Evolutionary conservation across 1,140 invertebrate genomes (phyloP).

Genomic region (Danaus plexippus): DNA sequence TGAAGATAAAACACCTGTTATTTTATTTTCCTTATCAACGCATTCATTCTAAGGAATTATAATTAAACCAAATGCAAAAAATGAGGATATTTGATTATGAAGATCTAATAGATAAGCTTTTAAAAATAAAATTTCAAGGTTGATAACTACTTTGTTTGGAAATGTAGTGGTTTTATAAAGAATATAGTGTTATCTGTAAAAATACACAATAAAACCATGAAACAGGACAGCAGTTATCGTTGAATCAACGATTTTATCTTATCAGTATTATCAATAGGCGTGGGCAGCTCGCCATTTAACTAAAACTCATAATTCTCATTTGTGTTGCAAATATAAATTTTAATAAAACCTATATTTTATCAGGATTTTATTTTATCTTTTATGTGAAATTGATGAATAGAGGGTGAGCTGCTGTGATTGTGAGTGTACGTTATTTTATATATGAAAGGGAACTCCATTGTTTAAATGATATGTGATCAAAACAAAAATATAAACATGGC

Average conservation of each 20-base stretch:
- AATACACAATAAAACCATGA: slow-evolving; percentile 31
- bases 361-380: not conserved
- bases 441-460: no score
- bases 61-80: no score
- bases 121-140: slow-evolving; percentile 18
- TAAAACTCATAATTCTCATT: slow-evolving; percentile 22
- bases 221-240: slow-evolving; percentile 37
- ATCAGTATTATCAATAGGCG: slow-evolving; percentile 59
- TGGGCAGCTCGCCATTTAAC: slow-evolving; percentile 31
- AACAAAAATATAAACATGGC: slow-evolving; percentile 36
- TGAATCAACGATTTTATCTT: slow-evolving; percentile 52
- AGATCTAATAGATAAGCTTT: slow-evolving; percentile 4
- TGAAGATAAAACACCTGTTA: no score
- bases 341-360: slow-evolving; percentile 2
- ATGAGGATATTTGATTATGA: no score
- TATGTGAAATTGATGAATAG: slow-evolving; percentile 4
- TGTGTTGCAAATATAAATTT: slow-evolving; percentile 17
- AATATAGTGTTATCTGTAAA: slow-evolving; percentile 6
- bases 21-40: no score
- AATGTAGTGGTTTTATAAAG: not conserved
- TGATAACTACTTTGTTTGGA: not conserved
- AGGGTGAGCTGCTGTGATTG: slow-evolving; percentile 4
- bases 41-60: no score
- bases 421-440: not conserved
- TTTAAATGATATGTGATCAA: no score